Evolutionary conservation across 2,113 vertebrate species (phyloP), one percentile per base, ranked within the genome.

Genomic region (Protobothrops mucrosquamatus): DNA sequence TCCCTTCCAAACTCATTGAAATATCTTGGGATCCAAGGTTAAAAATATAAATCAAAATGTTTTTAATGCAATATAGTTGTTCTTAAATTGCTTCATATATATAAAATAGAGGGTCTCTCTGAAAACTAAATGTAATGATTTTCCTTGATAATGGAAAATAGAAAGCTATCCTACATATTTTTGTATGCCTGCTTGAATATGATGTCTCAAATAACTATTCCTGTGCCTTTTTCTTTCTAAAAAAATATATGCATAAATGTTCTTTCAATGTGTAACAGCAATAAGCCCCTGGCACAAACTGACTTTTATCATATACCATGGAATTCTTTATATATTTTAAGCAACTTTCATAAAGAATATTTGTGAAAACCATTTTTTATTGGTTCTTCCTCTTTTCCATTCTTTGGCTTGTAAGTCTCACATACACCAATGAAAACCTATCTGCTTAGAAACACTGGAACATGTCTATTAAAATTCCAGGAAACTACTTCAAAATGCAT

Each of bases 381-480:
- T 92, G 85, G 85, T 87, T 92, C 51, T 87, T 46, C 20, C 26
- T 52, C 22, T 46, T 54, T 87, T 48, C 34, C 22, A 55, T 22
- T 52, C 14, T 34, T 59, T 64, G 85, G 34, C 85, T 87, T 85
- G 34, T 91, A 57, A 57, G 52, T 24, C 74, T 51, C 48, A 51
- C 48, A 91, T 12, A 91, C 24, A 56, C 56, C 56, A 92, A 64
- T 64, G 56, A 88, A 88, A 92, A 88, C 52, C 52, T 46, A 92
- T 24, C 57, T 92, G 39, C 57, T 64, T 64, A 88, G 56, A 61
- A 56, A 29, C 61, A 87, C 43, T 24, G 46, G 91, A 92, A 88
- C 64, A 48, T 52, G n/a, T 23, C 26, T 92, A 64, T 92, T 92
- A 92, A 92, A 61, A 87, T 52, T 92, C 56, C 64, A 59, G 85